Conservation (phyloP, 2,797 vertebrate species). For the Percopsis omiscomaycus region DNA sequence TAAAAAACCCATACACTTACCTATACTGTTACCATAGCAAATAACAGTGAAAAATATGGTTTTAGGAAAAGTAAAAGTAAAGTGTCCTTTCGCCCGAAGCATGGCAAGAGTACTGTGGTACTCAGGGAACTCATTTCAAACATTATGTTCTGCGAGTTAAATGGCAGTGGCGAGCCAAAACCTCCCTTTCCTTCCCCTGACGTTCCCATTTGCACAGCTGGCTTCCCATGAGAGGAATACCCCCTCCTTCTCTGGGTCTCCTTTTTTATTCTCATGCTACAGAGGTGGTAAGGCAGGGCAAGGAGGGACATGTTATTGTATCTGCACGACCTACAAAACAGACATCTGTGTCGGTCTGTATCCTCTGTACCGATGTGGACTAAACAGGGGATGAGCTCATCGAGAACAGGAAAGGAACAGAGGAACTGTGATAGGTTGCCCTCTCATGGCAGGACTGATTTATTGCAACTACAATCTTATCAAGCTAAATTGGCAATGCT, state of each 20-base stretch:
- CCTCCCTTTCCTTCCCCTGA: conserved; percentile 57
- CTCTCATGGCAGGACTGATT: conserved; percentile 44
- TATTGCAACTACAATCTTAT: conserved; percentile 32
- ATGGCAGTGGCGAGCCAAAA: conserved; percentile 35
- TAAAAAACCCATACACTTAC: conserved; percentile 32
- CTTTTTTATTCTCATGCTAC: conserved; percentile 24
- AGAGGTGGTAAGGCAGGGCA: conserved; percentile 24
- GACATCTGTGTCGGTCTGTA: conserved; percentile 51
- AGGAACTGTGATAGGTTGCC: conserved; percentile 22
- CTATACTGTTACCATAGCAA: conserved; percentile 35
- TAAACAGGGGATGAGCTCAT: conserved; percentile 40
- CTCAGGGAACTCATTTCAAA: conserved; percentile 29
- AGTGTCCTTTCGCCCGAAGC: not conserved
- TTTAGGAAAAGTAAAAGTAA: conserved; percentile 8
- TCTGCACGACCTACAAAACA: conserved; percentile 24
- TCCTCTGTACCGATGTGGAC: conserved; percentile 32
- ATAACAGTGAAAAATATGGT: conserved; percentile 18
- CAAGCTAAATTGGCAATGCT: not conserved
- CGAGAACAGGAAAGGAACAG: conserved; percentile 17
- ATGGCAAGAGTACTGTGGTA: conserved; percentile 1
- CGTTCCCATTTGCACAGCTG: conserved; percentile 50
- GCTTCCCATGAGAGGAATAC: conserved; percentile 44
- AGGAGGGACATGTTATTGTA: conserved; percentile 23
- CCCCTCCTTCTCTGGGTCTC: conserved; percentile 26
- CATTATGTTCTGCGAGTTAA: conserved; percentile 31